Evolutionary conservation across 2,113 vertebrate species (phyloP).

Genomic region (Puffinus mauretanicus): DNA sequence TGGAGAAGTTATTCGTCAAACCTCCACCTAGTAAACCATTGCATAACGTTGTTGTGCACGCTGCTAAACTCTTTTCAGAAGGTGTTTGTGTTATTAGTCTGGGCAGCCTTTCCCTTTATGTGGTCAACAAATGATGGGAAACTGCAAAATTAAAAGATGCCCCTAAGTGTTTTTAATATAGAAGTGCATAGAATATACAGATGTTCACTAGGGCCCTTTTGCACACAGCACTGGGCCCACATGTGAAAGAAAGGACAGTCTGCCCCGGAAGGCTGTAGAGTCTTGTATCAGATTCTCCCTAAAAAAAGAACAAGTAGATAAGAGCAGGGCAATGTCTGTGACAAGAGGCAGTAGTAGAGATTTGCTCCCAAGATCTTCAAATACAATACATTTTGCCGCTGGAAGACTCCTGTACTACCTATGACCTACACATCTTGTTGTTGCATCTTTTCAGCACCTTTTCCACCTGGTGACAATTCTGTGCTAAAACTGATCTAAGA

Average conservation of each 20-base stretch:
- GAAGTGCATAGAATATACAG: not conserved
- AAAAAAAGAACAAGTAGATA: not conserved
- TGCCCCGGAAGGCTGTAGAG: not conserved
- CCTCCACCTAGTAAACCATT: conserved; percentile 20
- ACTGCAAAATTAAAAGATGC: not conserved
- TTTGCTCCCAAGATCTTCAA: not conserved
- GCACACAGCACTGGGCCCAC: not conserved
- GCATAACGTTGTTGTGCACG: not conserved
- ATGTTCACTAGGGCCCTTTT: not conserved
- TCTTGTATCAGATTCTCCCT: not conserved
- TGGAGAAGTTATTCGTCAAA: conserved; percentile 12
- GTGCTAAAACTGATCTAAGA: not conserved
- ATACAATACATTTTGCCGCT: not conserved
- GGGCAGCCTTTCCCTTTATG: not conserved
- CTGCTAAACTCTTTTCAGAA: not conserved
- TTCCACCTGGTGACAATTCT: not conserved
- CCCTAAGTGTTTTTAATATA: not conserved
- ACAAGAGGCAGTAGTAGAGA: not conserved
- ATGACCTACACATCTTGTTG: not conserved
- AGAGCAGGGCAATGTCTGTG: not conserved
- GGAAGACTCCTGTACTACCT: not conserved
- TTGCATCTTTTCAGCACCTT: not conserved
- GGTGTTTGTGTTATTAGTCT: not conserved
- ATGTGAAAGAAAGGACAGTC: not conserved
- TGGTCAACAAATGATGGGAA: not conserved